Percentiles rank a stretch among this genome's conserved stretches.
Conservation (phyloP, 1,140 invertebrate genomes). For the Atta texana region DNA sequence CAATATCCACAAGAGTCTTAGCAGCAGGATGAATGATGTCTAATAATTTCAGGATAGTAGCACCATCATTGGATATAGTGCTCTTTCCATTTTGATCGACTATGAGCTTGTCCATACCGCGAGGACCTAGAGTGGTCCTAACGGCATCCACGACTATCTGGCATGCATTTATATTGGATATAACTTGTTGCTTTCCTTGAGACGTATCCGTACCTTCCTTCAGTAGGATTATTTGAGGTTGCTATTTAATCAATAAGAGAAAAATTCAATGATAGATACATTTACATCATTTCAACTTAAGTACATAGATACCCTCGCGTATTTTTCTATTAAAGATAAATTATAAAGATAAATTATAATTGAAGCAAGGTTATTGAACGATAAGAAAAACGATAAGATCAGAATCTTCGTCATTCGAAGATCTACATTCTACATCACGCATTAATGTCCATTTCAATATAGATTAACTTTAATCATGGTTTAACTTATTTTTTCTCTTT, state of each 20-base stretch:
- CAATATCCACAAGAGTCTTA: conserved; percentile 99
- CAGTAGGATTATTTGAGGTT: conserved; percentile 98
- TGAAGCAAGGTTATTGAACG: neutral
- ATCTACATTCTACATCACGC: neutral
- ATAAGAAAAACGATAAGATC: conserved; percentile 15
- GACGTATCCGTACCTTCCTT: conserved; percentile 99
- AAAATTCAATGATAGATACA: neutral
- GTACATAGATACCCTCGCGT: conserved; percentile 66
- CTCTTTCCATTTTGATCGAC: conserved; percentile 95
- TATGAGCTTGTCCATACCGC: conserved; percentile 99
- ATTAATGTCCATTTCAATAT: too few relatives aligned
- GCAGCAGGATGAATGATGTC: conserved; percentile 99
- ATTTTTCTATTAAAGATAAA: conserved; percentile 69
- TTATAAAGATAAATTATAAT: too few relatives aligned
- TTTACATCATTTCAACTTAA: conserved; percentile 3
- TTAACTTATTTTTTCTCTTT: too few relatives aligned
- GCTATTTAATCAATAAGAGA: conserved; percentile 87
- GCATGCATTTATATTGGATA: conserved; percentile 99
- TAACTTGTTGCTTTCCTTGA: conserved; percentile 98
- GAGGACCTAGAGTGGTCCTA: conserved; percentile 98
- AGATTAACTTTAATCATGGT: too few relatives aligned
- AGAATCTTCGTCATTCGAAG: neutral
- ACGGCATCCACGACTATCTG: conserved; percentile 97
- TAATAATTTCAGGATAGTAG: conserved; percentile 98
- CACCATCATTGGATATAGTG: conserved; percentile 99